Evolutionary conservation across 2,113 vertebrate genomes (phyloP).

Genomic region (Dromas ardeola): DNA sequence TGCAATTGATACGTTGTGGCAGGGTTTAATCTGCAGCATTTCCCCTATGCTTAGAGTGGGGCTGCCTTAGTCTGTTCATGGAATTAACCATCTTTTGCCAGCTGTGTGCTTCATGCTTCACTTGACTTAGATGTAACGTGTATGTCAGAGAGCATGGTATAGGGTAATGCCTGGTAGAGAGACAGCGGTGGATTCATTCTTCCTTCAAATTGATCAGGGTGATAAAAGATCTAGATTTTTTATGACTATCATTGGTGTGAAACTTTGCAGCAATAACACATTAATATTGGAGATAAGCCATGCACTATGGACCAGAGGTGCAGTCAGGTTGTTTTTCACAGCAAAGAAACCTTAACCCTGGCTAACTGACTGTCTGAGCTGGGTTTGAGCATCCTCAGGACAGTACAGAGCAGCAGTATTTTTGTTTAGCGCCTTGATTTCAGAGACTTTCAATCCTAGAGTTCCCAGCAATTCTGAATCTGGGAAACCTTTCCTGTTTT

Average conservation of each 20-base stretch:
- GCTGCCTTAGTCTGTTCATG: not conserved
- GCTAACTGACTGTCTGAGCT: not conserved
- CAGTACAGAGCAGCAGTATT: not conserved
- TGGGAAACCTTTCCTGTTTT: not conserved
- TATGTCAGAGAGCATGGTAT: not conserved
- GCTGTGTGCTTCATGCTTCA: not conserved
- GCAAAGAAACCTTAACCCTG: not conserved
- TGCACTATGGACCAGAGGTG: not conserved
- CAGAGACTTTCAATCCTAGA: not conserved
- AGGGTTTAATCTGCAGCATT: not conserved
- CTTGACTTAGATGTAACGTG: not conserved
- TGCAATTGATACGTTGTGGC: not conserved
- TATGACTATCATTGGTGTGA: not conserved
- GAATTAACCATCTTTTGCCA: not conserved
- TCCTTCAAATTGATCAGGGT: not conserved
- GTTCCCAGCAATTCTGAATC: not conserved
- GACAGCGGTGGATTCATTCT: not conserved
- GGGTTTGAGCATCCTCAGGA: not conserved
- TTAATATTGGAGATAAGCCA: not conserved
- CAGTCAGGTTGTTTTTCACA: not conserved
- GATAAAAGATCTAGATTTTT: not conserved
- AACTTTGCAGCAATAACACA: not conserved
- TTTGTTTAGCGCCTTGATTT: not conserved
- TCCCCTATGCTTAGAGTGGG: not conserved
- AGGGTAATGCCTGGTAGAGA: not conserved